Base-by-base conservation (phyloP, 2,797 vertebrate genomes). In the Odontamblyopus rebecca region DNA sequence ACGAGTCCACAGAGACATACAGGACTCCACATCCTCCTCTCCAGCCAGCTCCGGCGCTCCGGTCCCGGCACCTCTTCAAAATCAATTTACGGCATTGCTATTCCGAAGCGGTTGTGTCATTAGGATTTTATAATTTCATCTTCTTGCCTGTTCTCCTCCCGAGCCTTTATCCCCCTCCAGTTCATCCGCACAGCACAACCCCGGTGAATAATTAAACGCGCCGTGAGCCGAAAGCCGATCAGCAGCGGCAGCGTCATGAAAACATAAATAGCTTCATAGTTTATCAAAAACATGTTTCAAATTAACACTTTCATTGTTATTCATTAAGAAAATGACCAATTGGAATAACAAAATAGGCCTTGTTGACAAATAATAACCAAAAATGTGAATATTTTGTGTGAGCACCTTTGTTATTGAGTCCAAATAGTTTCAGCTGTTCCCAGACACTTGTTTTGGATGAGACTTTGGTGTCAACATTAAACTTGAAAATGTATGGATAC, bases 121-220 rank as follows among this genome's bases (percentile, higher is more conserved):
- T 92, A 91, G 89, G 87, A 87, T 89, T 91, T 91, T 87, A 93
- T 93, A 93, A 93, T 93, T 93, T 90, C 91, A 94, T 91, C 91
- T 91, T 91, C 91, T 91, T 89, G 88, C 84, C 57, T 60, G 27
- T 65, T 18, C 61, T 85, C 84, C 91, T 92, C 88, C 88, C 87
- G 84, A 89, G 87, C 88, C 88, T 92, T 91, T 88, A 87, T 91
- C 89, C 89, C 88, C 83, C 86, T 86, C 19, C 85, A 71, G 88
- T 91, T 91, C 88, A 88, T 91, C 89, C 86, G 73, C 78, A 87
- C 90, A 82, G 89, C 89, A 86, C 90, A 91, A 89, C 89, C 89
- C 86, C 71, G 65, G 84, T 92, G 90, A 93, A 92, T 93, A 92
- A 92, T 93, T 90, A 90, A 92, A 82, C 72, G 67, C 41, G 84